phyloP scores from a whole-genome alignment of 1,140 invertebrate species.

The Heterodera schachtii region DNA sequence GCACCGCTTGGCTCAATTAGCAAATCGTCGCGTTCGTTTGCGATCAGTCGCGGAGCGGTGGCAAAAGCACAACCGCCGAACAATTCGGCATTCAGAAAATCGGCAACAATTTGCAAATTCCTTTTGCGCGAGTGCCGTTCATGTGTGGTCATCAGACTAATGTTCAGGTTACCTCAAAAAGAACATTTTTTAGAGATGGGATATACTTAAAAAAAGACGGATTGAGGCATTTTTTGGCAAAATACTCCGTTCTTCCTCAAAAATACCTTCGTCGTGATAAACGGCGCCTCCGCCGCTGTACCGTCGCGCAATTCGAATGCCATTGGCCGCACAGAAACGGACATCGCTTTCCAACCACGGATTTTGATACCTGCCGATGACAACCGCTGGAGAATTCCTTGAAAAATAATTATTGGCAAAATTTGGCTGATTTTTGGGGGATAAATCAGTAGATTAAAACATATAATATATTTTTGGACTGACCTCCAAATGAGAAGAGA shows the following conservation, averaged over 20 bases:
- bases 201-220: background rate
- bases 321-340: constrained; percentile 36
- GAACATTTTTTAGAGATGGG: background rate
- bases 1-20: constrained; percentile 52
- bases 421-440: background rate
- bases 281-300: constrained; percentile 95
- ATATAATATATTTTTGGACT: background rate
- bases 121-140: constrained; percentile 51
- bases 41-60: constrained; percentile 16
- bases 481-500: constrained; percentile 59
- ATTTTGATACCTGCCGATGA: constrained; percentile 94
- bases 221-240: background rate
- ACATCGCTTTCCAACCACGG: constrained; percentile 88
- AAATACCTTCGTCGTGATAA: constrained; percentile 88
- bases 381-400: constrained; percentile 85
- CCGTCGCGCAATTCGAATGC: constrained; percentile 74
- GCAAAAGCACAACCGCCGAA: background rate
- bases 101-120: constrained; percentile 55
- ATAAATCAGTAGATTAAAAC: background rate
- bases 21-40: constrained; percentile 56
- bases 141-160: constrained; percentile 58
- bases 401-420: constrained; percentile 18
- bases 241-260: background rate
- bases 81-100: constrained; percentile 51
- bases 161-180: constrained; percentile 56